These are phyloP conservation scores for Euclidia mi DNA, from an alignment of 2,888 invertebrate genomes.

Conservation along the genomic window DNA sequence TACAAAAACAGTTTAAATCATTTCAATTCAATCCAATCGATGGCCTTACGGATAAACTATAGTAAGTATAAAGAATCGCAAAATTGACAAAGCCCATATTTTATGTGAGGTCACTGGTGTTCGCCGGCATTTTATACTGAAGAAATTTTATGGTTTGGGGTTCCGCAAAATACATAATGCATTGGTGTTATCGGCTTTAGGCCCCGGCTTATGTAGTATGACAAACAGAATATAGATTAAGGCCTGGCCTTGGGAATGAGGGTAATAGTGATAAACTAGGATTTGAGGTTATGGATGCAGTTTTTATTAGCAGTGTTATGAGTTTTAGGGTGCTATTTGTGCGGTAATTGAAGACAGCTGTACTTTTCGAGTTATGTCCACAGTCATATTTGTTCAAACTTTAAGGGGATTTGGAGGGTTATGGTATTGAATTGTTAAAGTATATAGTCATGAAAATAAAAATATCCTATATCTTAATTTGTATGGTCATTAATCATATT, in stretches of 20 bases:
- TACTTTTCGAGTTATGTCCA: no score
- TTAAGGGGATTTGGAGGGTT: no score
- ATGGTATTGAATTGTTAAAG: no score
- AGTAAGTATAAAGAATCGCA: neutral
- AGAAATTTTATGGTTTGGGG: conserved; percentile 40
- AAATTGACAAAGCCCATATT: conserved; percentile 37
- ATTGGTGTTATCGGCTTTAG: conserved; percentile 28
- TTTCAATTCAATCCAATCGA: neutral
- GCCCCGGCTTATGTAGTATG: conserved; percentile 42
- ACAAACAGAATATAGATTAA: conserved; percentile 5
- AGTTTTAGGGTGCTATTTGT: neutral
- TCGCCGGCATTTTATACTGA: conserved; percentile 44
- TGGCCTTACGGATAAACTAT: neutral
- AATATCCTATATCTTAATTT: no score
- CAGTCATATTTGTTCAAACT: no score
- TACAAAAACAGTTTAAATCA: neutral
- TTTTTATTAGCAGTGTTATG: neutral
- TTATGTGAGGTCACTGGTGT: conserved; percentile 28
- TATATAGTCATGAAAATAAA: no score
- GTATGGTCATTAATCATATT: no score
- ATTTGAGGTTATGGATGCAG: neutral
- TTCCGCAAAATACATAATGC: conserved; percentile 47
- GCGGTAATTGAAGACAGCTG: neutral
- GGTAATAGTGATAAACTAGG: conserved; percentile 7
- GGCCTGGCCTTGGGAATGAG: conserved; percentile 8